Evolutionary conservation across 1,140 invertebrate genomes (phyloP), one percentile per base, ranked within the genome.

Genomic region (Diuraphis noxia): DNA sequence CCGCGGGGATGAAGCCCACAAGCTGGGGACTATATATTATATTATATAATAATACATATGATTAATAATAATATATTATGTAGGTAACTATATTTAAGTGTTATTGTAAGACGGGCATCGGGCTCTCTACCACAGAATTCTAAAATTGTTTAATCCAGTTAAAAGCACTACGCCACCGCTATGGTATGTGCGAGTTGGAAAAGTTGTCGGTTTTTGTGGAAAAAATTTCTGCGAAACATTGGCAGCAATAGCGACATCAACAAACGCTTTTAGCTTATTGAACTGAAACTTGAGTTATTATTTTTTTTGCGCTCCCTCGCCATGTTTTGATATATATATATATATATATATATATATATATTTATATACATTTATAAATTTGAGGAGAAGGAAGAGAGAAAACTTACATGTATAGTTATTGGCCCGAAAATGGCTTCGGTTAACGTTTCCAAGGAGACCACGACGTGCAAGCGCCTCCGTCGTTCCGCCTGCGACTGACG

Each of bases 361-460:
- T 72, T 41, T 46, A 72, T 77, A 79, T 25, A 43, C 72, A 43
- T 89, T 86, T 21, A n/a, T 79, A 88, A 40, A 88, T 72, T 77
- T 0, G 30, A n/a, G 79, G 72, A 79, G 72, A 90, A 38, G 17
- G 56, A 17, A n/a, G 56, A 63, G 30, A 81, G 72, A 90, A 81
- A 90, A 90, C 41, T 79, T 81, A 90, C 88, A 81, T 79, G 72
- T 79, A 90, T 34, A 90, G 41, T 46, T 90, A 81, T 90, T 90
- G 72, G 88, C 56, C 41, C 72, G 72, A 90, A 90, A 90, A 90
- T 90, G 88, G 88, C 88, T 90, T 90, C 88, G 88, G 72, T 77
- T 79, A 89, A 89, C 88, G 88, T 89, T 89, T 90, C 88, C 88
- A 90, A 90, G 88, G 88, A 90, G 88, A 90, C 56, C 56, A 63